These are phyloP conservation scores for Drosophila parvula DNA, from an alignment of 1,140 invertebrate genomes.

Conservation along the genomic window DNA sequence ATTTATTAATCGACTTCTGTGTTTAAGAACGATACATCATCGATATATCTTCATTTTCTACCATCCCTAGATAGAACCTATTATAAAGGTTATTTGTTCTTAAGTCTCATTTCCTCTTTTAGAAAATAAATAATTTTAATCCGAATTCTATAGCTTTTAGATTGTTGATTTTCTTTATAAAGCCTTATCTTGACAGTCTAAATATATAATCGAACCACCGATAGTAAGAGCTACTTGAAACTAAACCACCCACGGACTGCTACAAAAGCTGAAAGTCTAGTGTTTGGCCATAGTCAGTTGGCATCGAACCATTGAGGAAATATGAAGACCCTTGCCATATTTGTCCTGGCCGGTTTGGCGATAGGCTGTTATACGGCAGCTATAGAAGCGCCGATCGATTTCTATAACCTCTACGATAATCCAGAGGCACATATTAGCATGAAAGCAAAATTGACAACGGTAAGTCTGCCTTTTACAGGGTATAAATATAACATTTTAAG, in stretches of 20 bases:
- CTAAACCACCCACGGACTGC: constrained; percentile 3
- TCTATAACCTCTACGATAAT: constrained; percentile 60
- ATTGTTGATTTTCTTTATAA: constrained; percentile 2
- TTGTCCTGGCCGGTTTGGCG: constrained; percentile 8
- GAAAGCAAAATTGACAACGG: constrained; percentile 44
- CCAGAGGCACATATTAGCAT: constrained; percentile 57
- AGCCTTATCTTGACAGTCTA: constrained; percentile 27
- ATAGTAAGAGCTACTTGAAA: constrained; percentile 31
- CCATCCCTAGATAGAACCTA: no score
- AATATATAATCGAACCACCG: constrained; percentile 28
- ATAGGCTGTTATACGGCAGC: constrained; percentile 15
- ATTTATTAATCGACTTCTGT: no score
- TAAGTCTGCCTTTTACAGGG: constrained; percentile 3
- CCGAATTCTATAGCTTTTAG: constrained; percentile 9
- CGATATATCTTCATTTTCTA: no score
- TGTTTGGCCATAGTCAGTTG: constrained; percentile 22
- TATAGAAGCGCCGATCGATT: constrained; percentile 47
- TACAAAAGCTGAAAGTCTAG: constrained; percentile 20
- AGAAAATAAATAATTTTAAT: constrained; percentile 8
- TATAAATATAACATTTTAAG: no score
- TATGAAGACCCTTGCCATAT: constrained; percentile 38
- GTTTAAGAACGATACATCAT: no score
- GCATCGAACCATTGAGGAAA: background rate
- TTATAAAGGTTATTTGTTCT: background rate
- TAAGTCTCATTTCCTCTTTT: background rate